Conservation (phyloP, 2,113 vertebrate genomes). For the zebrafish (Danio rerio) region DNA sequence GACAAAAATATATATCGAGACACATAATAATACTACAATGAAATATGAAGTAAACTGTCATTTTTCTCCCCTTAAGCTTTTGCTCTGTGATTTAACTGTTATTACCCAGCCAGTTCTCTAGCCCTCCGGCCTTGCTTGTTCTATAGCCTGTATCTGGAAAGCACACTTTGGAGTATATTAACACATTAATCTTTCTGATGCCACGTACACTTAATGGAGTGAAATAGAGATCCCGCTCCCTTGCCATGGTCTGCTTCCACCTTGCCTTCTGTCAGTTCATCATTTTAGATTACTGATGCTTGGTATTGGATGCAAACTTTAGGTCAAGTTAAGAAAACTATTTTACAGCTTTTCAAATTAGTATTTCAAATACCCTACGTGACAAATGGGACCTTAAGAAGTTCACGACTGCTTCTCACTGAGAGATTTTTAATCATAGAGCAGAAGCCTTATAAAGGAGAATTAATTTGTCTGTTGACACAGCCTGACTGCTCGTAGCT, state of each 20-base stretch:
- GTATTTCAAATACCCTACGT: constrained; percentile 35
- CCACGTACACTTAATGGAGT: constrained; percentile 57
- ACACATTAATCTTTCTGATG: constrained; percentile 58
- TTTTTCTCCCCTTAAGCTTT: constrained; percentile 54
- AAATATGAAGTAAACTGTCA: not conserved
- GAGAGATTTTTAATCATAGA: constrained; percentile 39
- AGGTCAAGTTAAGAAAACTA: constrained; percentile 2
- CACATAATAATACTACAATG: not conserved
- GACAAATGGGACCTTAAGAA: constrained; percentile 43
- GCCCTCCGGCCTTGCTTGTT: not conserved
- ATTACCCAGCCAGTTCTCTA: constrained; percentile 54
- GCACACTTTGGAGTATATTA: constrained; percentile 53
- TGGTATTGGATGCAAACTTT: constrained; percentile 56
- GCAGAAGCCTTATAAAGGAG: constrained; percentile 39
- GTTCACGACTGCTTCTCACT: constrained; percentile 1
- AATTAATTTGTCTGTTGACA: constrained; percentile 36
- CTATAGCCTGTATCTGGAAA: constrained; percentile 29
- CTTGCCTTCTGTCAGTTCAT: constrained; percentile 44
- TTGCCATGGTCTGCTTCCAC: not conserved
- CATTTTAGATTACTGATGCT: constrained; percentile 64
- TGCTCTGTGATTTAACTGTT: constrained; percentile 45
- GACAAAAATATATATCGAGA: too few species aligned
- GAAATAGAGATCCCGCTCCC: constrained; percentile 43
- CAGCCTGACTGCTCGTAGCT: constrained; percentile 8
- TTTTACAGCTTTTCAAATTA: constrained; percentile 31